phyloP scores from a whole-genome alignment of 2,113 vertebrate species.

The Peucedramus taeniatus region DNA sequence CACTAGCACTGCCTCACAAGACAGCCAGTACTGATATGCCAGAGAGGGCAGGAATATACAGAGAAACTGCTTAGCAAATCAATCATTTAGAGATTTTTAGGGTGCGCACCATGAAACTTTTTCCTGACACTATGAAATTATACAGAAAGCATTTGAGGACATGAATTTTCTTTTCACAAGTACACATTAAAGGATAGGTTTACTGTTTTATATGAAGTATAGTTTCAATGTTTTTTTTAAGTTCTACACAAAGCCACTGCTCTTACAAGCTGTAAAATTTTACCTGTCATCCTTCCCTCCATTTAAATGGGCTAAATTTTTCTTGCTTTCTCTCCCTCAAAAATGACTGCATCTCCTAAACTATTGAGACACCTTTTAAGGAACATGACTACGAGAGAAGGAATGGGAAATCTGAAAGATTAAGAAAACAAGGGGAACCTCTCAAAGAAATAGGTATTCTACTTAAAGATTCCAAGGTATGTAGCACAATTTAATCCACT shows the following conservation, averaged over 20 bases:
- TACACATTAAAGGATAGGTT: not conserved
- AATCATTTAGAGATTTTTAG: not conserved
- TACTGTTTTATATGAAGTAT: not conserved
- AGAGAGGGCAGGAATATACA: not conserved
- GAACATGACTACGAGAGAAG: not conserved
- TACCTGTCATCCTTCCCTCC: not conserved
- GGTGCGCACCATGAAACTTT: not conserved
- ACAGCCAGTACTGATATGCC: not conserved
- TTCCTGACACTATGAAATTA: not conserved
- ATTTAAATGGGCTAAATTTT: not conserved
- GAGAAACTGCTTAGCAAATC: not conserved
- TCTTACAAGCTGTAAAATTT: not conserved
- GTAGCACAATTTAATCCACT: not conserved
- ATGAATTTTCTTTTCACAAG: rapidly evolving
- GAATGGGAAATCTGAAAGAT: not conserved
- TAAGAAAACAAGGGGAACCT: not conserved
- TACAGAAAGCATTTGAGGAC: not conserved
- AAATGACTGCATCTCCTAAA: not conserved
- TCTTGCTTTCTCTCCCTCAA: not conserved
- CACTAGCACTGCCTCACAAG: not conserved
- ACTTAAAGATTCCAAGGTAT: not conserved
- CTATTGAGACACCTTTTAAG: not conserved
- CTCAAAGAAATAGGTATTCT: not conserved
- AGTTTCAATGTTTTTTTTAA: not conserved
- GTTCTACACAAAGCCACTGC: not conserved